Evolutionary conservation across 1,140 invertebrate genomes (phyloP), one percentile per base, ranked within the genome.

Genomic region (Eufriesea mexicana): DNA sequence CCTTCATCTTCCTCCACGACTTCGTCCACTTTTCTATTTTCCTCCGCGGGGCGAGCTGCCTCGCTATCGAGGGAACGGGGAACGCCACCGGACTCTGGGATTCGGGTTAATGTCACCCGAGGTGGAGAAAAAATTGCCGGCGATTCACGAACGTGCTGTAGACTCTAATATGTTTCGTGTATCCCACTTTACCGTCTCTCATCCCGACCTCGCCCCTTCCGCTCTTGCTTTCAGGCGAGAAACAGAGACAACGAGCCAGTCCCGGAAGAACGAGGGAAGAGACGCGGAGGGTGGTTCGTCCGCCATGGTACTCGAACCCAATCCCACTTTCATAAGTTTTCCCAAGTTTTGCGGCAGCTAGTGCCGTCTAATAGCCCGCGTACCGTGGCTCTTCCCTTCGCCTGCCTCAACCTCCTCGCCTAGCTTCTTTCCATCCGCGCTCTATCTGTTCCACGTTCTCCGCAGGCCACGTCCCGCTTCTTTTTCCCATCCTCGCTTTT

Each of bases 281-380:
- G 54, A n/a, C 0, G 28, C 2, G 10, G 59, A 55, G 47, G 73
- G 20, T 77, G 73, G 61, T n/a, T 47, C 75, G 61, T 86, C 67
- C 67, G 79, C 86, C 71, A 57, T 79, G 73, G 67, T 78, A 84
- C 83, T 88, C 84, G 85, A 89, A 89, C 84, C 87, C 91, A 90
- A 93, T 93, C 84, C 89, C 76, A 92, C 91, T 94, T 93, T 92
- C 91, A 92, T 92, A 92, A 93, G 90, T 93, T 93, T 79, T 61
- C 72, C 73, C 76, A 92, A 93, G 89, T 94, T 93, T 89, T 85
- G 77, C 89, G 87, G 87, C 86, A 90, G 90, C 91, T 82, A 91
- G 88, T 87, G 83, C 84, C 86, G 86, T 91, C 90, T 92, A 91
- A 93, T 93, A 91, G 90, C 90, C 86, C 76, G 83, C 86, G 70